These are phyloP conservation scores for Pollachius pollachius DNA, from an alignment of 2,113 vertebrate species.

Conservation along the genomic window DNA sequence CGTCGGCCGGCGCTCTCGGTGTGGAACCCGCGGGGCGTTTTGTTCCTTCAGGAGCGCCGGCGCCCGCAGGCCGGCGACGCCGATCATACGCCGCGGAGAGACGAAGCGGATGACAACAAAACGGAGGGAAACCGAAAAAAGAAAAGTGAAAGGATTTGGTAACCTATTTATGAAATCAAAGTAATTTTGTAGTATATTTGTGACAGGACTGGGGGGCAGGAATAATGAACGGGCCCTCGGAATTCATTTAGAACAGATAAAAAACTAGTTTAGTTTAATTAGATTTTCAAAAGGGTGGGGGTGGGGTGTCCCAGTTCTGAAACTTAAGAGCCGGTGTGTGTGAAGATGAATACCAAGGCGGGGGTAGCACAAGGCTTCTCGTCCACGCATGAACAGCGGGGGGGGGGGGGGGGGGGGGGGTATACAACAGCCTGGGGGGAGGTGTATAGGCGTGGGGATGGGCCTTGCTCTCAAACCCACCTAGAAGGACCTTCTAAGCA, in stretches of 20 bases:
- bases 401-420: too few species aligned
- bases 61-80: too few species aligned
- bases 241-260: slow-evolving; percentile 80
- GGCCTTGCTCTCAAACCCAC: not conserved
- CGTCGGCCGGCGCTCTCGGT: not conserved
- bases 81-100: too few species aligned
- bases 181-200: slow-evolving; percentile 74
- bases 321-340: slow-evolving; percentile 52
- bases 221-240: slow-evolving; percentile 78
- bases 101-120: slow-evolving; percentile 46
- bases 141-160: slow-evolving; percentile 52
- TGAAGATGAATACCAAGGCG: slow-evolving; percentile 73
- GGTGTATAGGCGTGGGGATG: not conserved
- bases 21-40: slow-evolving; percentile 2
- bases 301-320: slow-evolving; percentile 76
- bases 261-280: slow-evolving; percentile 85
- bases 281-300: slow-evolving; percentile 74
- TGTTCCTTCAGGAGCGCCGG: too few species aligned
- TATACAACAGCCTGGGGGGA: slow-evolving; percentile 44
- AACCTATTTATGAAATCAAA: slow-evolving; percentile 80
- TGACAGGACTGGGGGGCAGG: slow-evolving; percentile 79
- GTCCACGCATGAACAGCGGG: slow-evolving; percentile 65
- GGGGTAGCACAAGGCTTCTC: slow-evolving; percentile 51
- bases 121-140: not conserved
- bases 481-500: not conserved